Base-by-base conservation (phyloP, 2,888 invertebrate species). In the Epiblema foenella region DNA sequence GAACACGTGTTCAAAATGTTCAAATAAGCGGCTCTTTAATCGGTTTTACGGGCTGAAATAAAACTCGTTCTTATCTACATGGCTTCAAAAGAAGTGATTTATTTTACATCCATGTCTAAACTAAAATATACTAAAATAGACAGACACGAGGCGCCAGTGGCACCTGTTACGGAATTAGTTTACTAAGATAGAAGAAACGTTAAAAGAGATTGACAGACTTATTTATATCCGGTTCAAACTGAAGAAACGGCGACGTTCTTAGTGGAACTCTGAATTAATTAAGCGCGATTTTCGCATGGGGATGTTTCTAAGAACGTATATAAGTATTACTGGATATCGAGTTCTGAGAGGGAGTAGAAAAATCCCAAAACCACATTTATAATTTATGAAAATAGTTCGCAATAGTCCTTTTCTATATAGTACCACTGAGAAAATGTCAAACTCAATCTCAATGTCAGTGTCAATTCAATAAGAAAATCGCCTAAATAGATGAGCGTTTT, bases 151-250 rank as follows among this genome's bases (percentile, higher is more conserved):
- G 79, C 79, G 81, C 84, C 82, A 81, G 81, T 83, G 81, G 81
- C 89, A 90, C 90, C 90, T 90, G 90, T 82, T 85, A 80, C 78
- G 79, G 81, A 82, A 82, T 87, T 81, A 82, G 82, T 84, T 85
- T 78, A 82, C 83, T 76, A 78, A 85, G 87, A 87, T 88, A 88
- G 87, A 84, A 85, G 83, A 83, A 83, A 83, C 82, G 78, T 81
- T 73, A 76, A 82, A 83, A 79, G 69, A 78, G 81, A 85, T 78
- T 86, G 90, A 89, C 89, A 89, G 83, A 82, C 84, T 86, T 88
- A 89, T 89, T 87, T 84, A 77, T 77, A 81, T 77, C 62, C n/a
- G 54, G 57, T 63, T 64, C 56, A 60, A 39, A 51, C 51, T 52
- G 37, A 12, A 56, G 11, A 33, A 63, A 63, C 52, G 52, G 52